phyloP scores from a whole-genome alignment of 2,888 invertebrate species.

The Eristalis tenax region DNA sequence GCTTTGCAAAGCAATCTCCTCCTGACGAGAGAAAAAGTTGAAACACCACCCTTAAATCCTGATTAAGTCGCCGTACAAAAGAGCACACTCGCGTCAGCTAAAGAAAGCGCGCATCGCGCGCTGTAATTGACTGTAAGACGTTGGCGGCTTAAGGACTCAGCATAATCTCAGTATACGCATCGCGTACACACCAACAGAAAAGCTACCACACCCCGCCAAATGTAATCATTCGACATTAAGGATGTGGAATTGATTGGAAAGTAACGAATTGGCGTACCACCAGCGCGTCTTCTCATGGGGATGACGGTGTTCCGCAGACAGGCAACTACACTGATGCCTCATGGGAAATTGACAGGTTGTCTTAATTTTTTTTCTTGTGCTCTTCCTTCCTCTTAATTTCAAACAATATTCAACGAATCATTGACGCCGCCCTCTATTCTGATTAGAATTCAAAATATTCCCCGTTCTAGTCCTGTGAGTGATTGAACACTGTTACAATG shows the following conservation, averaged over 20 bases:
- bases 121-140: conserved; percentile 67
- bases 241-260: conserved; percentile 68
- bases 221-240: conserved; percentile 65
- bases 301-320: conserved; percentile 27
- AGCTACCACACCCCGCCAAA: conserved; percentile 27
- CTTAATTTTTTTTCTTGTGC: conserved; percentile 38
- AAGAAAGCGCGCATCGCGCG: conserved; percentile 38
- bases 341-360: conserved; percentile 72
- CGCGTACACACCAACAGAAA: conserved; percentile 25
- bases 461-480: conserved; percentile 47
- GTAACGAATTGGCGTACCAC: conserved; percentile 56
- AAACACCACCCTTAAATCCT: not conserved
- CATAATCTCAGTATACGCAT: conserved; percentile 38
- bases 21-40: not conserved
- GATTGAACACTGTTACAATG: conserved; percentile 53
- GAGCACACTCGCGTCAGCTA: conserved; percentile 14
- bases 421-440: conserved; percentile 60
- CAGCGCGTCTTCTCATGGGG: conserved; percentile 27
- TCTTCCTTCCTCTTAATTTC: conserved; percentile 64
- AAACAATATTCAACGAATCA: conserved; percentile 70
- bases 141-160: conserved; percentile 61
- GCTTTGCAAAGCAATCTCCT: not conserved
- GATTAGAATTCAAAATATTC: conserved; percentile 69
- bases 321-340: conserved; percentile 57
- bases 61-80: conserved; percentile 8